Conservation (phyloP, 2,888 invertebrate genomes). For the Orthonevra nobilis region DNA sequence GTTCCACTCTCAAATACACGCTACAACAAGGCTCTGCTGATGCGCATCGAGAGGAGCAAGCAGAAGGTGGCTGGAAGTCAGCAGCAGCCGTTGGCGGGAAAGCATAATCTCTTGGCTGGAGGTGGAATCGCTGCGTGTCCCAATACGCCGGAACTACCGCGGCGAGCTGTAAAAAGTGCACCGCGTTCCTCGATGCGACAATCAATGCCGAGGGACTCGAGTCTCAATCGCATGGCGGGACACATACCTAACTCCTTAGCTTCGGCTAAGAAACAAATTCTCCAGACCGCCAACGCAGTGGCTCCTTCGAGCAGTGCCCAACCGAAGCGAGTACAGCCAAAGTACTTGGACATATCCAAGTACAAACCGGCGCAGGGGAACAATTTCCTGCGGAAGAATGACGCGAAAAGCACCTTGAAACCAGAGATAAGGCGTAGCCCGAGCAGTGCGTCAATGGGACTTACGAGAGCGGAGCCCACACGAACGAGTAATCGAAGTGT, state of each 20-base stretch:
- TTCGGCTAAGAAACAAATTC: slow-evolving; percentile 79
- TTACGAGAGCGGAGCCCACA: slow-evolving; percentile 77
- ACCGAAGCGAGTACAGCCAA: slow-evolving; percentile 78
- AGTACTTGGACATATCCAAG: slow-evolving; percentile 84
- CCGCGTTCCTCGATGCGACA: slow-evolving; percentile 75
- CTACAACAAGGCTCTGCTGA: slow-evolving; percentile 87
- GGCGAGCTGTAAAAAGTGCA: slow-evolving; percentile 77
- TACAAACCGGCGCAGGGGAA: slow-evolving; percentile 82
- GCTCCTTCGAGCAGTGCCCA: slow-evolving; percentile 30
- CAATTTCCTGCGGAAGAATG: slow-evolving; percentile 82
- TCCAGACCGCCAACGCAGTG: slow-evolving; percentile 76
- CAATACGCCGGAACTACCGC: slow-evolving; percentile 82
- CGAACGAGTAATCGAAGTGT: slow-evolving; percentile 79
- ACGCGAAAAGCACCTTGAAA: slow-evolving; percentile 80
- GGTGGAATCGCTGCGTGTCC: slow-evolving; percentile 80
- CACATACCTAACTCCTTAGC: slow-evolving; percentile 79
- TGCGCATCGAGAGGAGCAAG: slow-evolving; percentile 82
- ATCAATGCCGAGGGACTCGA: slow-evolving; percentile 80
- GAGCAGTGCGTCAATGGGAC: slow-evolving; percentile 78
- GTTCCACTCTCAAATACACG: slow-evolving; percentile 81
- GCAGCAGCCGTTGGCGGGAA: slow-evolving; percentile 60
- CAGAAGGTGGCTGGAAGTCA: slow-evolving; percentile 76
- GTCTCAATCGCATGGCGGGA: slow-evolving; percentile 78
- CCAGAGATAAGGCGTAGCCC: slow-evolving; percentile 79
- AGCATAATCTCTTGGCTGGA: slow-evolving; percentile 53